Conservation (phyloP, 2,113 vertebrate genomes). For the Oxyruncus cristatus region DNA sequence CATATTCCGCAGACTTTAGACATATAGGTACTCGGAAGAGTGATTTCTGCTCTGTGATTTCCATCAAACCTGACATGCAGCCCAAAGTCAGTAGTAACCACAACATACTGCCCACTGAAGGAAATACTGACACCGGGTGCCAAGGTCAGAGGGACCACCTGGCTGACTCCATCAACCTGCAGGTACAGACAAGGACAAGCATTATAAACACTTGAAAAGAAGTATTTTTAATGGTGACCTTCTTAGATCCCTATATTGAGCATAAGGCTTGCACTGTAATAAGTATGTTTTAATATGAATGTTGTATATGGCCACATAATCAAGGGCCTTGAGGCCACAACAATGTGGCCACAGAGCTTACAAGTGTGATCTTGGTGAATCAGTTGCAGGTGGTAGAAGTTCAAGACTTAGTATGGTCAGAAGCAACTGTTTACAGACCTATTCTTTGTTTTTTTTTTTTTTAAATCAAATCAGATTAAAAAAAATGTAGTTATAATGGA, state of each 20-base stretch:
- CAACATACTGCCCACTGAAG: slow-evolving; percentile 47
- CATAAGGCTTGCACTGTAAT: not conserved
- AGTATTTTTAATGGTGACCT: not conserved
- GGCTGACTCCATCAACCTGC: slow-evolving; percentile 53
- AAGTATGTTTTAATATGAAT: not conserved
- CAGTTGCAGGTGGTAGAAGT: not conserved
- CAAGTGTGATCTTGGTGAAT: not conserved
- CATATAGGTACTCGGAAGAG: slow-evolving; percentile 34
- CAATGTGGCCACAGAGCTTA: not conserved
- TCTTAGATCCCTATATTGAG: not conserved
- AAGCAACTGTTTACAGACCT: not conserved
- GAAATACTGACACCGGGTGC: not conserved
- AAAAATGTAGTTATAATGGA: not conserved
- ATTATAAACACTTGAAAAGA: not conserved
- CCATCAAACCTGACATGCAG: slow-evolving; percentile 65
- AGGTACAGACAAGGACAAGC: not conserved
- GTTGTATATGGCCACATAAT: not conserved
- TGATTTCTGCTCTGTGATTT: slow-evolving; percentile 55
- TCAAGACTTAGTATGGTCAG: not conserved
- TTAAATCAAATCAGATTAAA: not conserved
- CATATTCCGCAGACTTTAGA: slow-evolving; percentile 63
- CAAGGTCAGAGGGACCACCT: slow-evolving; percentile 48
- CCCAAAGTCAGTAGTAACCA: slow-evolving; percentile 32
- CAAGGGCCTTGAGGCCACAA: not conserved
- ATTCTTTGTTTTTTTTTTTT: not conserved